A percentile compares a stretch with the other conserved stretches of the same genome.
phyloP scores from a whole-genome alignment of 2,888 invertebrate genomes.

The Archips xylosteana region DNA sequence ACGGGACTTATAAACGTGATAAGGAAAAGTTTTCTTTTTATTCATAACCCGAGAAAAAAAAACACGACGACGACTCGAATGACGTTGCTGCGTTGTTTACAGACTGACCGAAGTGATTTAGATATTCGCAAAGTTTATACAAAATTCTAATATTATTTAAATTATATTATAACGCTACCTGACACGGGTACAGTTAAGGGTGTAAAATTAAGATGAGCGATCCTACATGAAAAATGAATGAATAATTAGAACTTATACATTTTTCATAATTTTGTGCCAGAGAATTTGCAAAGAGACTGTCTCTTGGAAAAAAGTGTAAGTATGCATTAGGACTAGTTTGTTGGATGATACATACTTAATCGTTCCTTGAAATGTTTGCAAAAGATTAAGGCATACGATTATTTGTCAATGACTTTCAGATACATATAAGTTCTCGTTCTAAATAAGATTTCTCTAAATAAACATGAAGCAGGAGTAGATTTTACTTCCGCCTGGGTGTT shows the following conservation, averaged over 20 bases:
- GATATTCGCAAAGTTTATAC: constrained; percentile 9
- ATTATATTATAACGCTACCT: not conserved
- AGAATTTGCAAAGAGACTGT: not conserved
- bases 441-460: constrained; percentile 24
- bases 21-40: constrained; percentile 17
- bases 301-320: not conserved
- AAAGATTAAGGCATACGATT: not conserved
- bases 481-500: constrained; percentile 32
- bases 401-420: not conserved
- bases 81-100: constrained; percentile 14
- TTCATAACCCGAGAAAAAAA: constrained; percentile 30
- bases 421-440: not conserved
- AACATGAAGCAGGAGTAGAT: constrained; percentile 24
- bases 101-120: constrained; percentile 24
- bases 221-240: constrained; percentile 2
- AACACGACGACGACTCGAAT: constrained; percentile 20
- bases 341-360: not conserved
- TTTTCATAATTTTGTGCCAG: not conserved
- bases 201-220: not conserved
- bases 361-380: not conserved
- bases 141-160: constrained; percentile 11
- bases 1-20: constrained; percentile 22
- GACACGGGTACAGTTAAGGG: not conserved
- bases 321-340: not conserved
- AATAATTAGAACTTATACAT: constrained; percentile 1